Percentiles rank a stretch among this genome's conserved stretches.
phyloP scores from a whole-genome alignment of 92 coral and sea anemone species.

The Epizoanthus rinbou region DNA sequence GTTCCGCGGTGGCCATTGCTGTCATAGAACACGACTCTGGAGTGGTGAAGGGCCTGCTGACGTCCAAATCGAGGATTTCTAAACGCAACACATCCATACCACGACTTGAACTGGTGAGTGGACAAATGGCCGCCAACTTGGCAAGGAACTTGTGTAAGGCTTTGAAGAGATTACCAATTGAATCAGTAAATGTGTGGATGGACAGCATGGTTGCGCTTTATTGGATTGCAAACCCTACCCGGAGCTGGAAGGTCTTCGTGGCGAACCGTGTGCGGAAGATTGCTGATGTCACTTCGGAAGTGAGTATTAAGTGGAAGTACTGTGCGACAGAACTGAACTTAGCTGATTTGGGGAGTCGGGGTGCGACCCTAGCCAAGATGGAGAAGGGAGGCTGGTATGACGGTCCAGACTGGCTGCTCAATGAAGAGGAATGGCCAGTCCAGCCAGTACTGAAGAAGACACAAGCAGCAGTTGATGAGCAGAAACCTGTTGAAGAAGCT shows the following conservation, averaged over 20 bases:
- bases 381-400: conserved; percentile 59
- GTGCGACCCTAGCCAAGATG: conserved; percentile 48
- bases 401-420: conserved; percentile 64
- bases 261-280: conserved; percentile 54
- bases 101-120: conserved; percentile 66
- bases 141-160: conserved; percentile 50
- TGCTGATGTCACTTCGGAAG: conserved; percentile 35
- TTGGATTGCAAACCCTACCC: conserved; percentile 47
- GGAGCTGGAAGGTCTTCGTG: conserved; percentile 52
- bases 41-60: conserved; percentile 60
- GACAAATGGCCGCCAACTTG: conserved; percentile 64
- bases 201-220: conserved; percentile 35
- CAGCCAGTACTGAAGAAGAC: conserved; percentile 59
- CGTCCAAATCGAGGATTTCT: conserved; percentile 73
- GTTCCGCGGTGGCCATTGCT: conserved; percentile 64
- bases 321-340: conserved; percentile 49
- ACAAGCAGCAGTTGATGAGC: conserved; percentile 37
- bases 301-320: conserved; percentile 48
- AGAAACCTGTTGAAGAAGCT: conserved; percentile 16
- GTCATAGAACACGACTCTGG: conserved; percentile 56
- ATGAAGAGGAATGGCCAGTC: conserved; percentile 57
- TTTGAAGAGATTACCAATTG: conserved; percentile 34
- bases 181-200: conserved; percentile 35
- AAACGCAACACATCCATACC: conserved; percentile 71
- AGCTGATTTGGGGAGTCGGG: conserved; percentile 57